A percentile compares a stretch with the other conserved stretches of the same genome.
Evolutionary conservation across 2,797 vertebrate species (phyloP).

Genomic region (Eupleurogrammus muticus): DNA sequence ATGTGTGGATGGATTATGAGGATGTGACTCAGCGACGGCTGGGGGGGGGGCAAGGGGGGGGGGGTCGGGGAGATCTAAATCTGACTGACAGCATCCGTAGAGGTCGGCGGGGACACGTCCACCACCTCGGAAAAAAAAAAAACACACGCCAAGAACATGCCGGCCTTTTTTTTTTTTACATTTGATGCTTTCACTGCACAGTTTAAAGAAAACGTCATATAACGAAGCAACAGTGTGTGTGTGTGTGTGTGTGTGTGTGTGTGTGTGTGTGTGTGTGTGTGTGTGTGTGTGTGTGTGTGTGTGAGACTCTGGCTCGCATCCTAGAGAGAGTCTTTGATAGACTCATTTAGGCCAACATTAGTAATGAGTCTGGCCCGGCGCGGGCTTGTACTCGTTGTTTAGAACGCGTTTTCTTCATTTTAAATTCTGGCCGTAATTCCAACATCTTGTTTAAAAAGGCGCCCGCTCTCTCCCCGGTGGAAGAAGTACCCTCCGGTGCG

Average conservation of each 20-base stretch:
- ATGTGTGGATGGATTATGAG: conserved; percentile 67
- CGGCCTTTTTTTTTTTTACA: conserved; percentile 60
- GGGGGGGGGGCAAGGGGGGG: conserved; percentile 50
- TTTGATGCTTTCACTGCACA: conserved; percentile 35
- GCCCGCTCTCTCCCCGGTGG: conserved; percentile 51
- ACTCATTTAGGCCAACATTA: conserved; percentile 78
- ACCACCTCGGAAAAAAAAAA: conserved; percentile 32
- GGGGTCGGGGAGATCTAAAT: conserved; percentile 62
- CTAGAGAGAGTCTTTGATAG: conserved; percentile 72
- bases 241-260: too few species aligned
- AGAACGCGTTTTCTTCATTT: conserved; percentile 70
- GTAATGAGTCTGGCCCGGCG: conserved; percentile 72
- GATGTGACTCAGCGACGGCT: conserved; percentile 66
- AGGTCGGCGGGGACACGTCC: conserved; percentile 63
- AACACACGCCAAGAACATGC: conserved; percentile 48
- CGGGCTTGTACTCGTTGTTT: conserved; percentile 64
- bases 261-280: conserved; percentile 25
- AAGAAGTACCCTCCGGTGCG: conserved; percentile 45
- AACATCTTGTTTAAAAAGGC: conserved; percentile 69
- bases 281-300: conserved; percentile 23
- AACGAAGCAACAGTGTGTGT: conserved; percentile 32
- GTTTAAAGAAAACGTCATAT: conserved; percentile 40
- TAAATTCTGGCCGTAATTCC: conserved; percentile 64
- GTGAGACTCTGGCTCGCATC: conserved; percentile 53
- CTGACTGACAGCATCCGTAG: conserved; percentile 68